Base-by-base conservation (phyloP, 2,888 invertebrate species). In the Chrysina gloriosa region DNA sequence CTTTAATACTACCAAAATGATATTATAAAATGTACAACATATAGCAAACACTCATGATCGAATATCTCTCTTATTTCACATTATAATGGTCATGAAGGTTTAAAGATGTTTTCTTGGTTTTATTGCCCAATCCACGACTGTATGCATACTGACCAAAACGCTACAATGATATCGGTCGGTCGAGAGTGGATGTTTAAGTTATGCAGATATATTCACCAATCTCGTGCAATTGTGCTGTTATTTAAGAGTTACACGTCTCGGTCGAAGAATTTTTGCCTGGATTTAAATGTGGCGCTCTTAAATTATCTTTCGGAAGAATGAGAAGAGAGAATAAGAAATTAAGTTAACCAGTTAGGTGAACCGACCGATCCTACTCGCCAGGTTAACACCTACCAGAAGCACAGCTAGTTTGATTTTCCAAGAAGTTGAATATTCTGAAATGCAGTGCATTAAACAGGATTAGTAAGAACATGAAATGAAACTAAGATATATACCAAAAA, bases 191-290 rank as follows among this genome's bases (percentile, higher is more conserved):
- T 76, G 75, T 75, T 74, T 79, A 82, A 82, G 77, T 81, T 82
- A 82, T 82, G 82, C 81, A 82, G 81, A 82, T 82, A 78, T 81
- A 81, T 82, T 81, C 82, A 73, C 78, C 80, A 81, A 81, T 82
- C 81, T 81, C 81, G 76, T 80, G 81, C 82, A 82, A 82, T 82
- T 82, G 81, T 82, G 78, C 79, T 81, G 82, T 82, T 80, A 82
- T 81, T 82, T 82, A 81, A 81, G 78, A 77, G 77, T 76, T 78
- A 78, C 80, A 78, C 74, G 79, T 79, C 78, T 77, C 77, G 78
- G 75, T 77, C 77, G 52, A 74, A 74, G 79, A 78, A 80, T 81
- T 81, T 81, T 81, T 81, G 77, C 74, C 74, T 52, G 75, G 79
- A 79, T 78, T 81, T 78, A 81, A 81, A 81, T 80, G 79, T 79